Percentiles rank a stretch among this genome's conserved stretches.
Evolutionary conservation across 2,888 invertebrate species (phyloP).

Genomic region (Megastigmus dorsalis): DNA sequence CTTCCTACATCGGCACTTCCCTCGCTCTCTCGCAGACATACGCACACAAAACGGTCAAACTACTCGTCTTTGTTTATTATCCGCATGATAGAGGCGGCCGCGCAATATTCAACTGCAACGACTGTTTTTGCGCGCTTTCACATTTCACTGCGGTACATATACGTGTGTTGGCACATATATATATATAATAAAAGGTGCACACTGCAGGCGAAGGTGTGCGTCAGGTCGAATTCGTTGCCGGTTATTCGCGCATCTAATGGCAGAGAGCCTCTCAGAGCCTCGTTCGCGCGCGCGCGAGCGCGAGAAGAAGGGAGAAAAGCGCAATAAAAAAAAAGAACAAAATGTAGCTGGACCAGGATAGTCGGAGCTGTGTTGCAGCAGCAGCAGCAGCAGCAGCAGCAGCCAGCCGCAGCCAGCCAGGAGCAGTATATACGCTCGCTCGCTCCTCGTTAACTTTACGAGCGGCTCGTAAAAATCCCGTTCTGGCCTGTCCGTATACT

Average conservation of each 20-base stretch:
- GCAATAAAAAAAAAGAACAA: constrained; percentile 32
- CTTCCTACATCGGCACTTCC: background rate
- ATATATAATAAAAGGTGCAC: background rate
- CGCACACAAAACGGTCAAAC: too few relatives aligned
- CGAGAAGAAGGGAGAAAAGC: background rate
- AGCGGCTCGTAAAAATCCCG: constrained; percentile 73
- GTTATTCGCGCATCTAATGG: constrained; percentile 29
- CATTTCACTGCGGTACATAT: background rate
- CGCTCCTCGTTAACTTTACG: constrained; percentile 74
- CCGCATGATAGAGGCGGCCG: too few relatives aligned
- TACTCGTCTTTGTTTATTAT: too few relatives aligned
- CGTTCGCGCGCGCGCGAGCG: background rate
- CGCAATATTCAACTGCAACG: background rate
- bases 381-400: constrained; percentile 34
- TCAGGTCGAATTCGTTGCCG: constrained; percentile 32
- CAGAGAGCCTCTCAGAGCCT: background rate
- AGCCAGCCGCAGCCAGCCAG: background rate
- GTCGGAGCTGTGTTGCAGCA: too few relatives aligned
- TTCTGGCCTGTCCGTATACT: constrained; percentile 48
- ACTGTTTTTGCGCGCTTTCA: constrained; percentile 28
- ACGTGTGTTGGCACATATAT: too few relatives aligned
- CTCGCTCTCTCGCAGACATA: too few relatives aligned
- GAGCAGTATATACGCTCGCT: constrained; percentile 55
- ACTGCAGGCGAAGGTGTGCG: constrained; percentile 28
- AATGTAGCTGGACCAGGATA: constrained; percentile 47